These are phyloP conservation scores for Eueremaeus valkanovi DNA, from an alignment of 2,888 invertebrate genomes.

Conservation along the genomic window DNA sequence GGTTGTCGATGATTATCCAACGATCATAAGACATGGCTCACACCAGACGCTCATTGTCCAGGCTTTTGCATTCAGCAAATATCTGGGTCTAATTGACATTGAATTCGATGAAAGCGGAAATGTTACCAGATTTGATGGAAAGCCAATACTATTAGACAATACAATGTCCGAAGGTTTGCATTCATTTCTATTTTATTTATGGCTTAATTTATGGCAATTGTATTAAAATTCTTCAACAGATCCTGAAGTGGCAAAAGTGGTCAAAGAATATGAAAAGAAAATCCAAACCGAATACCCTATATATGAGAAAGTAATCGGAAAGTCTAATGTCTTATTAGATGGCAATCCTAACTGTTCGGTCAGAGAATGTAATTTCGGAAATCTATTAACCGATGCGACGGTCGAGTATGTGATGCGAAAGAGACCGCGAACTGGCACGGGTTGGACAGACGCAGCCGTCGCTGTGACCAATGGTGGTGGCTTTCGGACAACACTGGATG, in stretches of 20 bases:
- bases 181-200: too few species aligned
- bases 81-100: slow-evolving; percentile 70
- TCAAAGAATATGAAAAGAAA: background rate
- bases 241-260: slow-evolving; percentile 60
- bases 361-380: slow-evolving; percentile 78
- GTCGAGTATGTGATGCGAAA: slow-evolving; percentile 42
- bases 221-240: slow-evolving; percentile 42
- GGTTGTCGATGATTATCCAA: slow-evolving; percentile 73
- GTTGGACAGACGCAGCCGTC: slow-evolving; percentile 70
- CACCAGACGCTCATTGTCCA: slow-evolving; percentile 66
- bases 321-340: slow-evolving; percentile 64
- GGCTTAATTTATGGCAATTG: background rate
- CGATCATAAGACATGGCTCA: slow-evolving; percentile 61
- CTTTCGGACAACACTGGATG: slow-evolving; percentile 66
- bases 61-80: slow-evolving; percentile 86
- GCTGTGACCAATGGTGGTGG: slow-evolving; percentile 72
- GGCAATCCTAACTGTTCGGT: slow-evolving; percentile 61
- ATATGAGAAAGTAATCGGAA: slow-evolving; percentile 51
- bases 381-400: slow-evolving; percentile 72
- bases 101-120: slow-evolving; percentile 70
- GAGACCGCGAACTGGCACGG: slow-evolving; percentile 43
- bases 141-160: slow-evolving; percentile 63
- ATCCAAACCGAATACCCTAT: background rate
- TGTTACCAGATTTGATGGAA: slow-evolving; percentile 64
- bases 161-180: slow-evolving; percentile 62